phyloP scores from a whole-genome alignment of 2,113 vertebrate species.

The Gallinago media region DNA sequence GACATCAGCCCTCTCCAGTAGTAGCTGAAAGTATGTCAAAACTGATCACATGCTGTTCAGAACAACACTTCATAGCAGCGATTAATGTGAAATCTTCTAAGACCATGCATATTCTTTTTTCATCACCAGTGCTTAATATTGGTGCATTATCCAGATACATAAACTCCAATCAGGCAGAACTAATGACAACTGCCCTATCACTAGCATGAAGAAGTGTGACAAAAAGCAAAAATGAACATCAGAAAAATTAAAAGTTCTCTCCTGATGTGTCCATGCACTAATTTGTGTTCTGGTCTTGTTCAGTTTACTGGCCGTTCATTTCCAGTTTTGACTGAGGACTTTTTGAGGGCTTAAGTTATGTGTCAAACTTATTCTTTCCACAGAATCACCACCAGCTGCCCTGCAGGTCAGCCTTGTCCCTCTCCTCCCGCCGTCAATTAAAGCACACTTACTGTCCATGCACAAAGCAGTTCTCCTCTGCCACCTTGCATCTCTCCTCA shows the following conservation, averaged over 20 bases:
- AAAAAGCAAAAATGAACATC: not conserved
- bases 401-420: not conserved
- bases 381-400: not conserved
- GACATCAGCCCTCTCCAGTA: not conserved
- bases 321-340: no score
- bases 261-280: no score
- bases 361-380: no score
- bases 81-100: not conserved
- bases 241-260: no score
- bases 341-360: no score
- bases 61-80: not conserved
- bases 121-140: not conserved
- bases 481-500: not conserved
- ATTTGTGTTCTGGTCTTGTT: no score
- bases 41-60: not conserved
- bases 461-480: not conserved
- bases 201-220: not conserved
- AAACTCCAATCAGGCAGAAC: not conserved
- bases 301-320: no score
- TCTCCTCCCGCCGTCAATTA: not conserved
- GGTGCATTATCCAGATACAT: rapidly evolving
- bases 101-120: not conserved
- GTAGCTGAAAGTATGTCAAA: not conserved
- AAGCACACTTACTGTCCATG: not conserved
- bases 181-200: not conserved